Evolutionary conservation across 2,888 invertebrate species (phyloP), one percentile per base, ranked within the genome.

Genomic region (Pachycephus smyrnensis): DNA sequence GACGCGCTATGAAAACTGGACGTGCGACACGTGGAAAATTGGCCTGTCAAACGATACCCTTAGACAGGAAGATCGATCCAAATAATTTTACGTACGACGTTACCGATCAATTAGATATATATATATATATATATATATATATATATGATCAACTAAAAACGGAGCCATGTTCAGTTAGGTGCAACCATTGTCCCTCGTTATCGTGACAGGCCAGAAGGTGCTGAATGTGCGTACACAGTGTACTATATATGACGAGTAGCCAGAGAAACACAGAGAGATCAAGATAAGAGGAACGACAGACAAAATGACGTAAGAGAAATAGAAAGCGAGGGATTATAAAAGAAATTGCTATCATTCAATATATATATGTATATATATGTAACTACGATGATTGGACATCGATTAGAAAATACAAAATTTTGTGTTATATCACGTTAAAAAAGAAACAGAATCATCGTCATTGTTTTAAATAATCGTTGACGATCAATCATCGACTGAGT

Each of bases 101-200:
- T 77, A 80, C 78, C 76, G 73, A 78, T 80, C 76, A 73, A 75
- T 76, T 32, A 76, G 40, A 31, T 69, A 73, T 73, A 69, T 69
- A 36, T 73, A 40, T 37, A 73, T 74, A 69, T 40, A 37, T 31
- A 35, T 1, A 75, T 68, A 76, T 40, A 73, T 73, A 12, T 36
- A 75, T 33, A 69, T 77, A 74, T 76, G 73, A 4, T 78, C 76
- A 82, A 81, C 77, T 80, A 82, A 80, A 80, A 84, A 85, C 82
- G 83, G 83, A 80, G 86, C 85, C 15, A 40, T 86, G 85, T 86
- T 84, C 86, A 83, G 88, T 82, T 82, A 80, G 85, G 77, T 78
- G 80, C 84, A 86, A 86, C 84, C 80, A 84, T 83, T 88, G 84
- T 86, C 84, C 73, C 75, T 73, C 76, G 78, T 68, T 82, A 82